A percentile compares a stretch with the other conserved stretches of the same genome.
Evolutionary conservation across 2,113 vertebrate genomes (phyloP).

Genomic region (Myrmophylax atrothorax): DNA sequence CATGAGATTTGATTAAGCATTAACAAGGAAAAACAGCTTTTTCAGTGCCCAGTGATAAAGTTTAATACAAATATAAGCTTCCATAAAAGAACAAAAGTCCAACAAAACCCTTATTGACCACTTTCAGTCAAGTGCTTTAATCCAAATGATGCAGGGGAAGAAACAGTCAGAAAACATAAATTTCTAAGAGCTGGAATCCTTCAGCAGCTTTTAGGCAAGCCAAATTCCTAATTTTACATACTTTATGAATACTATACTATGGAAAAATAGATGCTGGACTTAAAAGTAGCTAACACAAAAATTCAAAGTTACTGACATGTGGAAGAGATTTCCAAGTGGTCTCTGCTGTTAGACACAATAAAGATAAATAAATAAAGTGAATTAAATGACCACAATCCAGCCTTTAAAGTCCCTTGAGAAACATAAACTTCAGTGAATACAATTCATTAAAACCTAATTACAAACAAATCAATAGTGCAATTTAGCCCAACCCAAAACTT

Average conservation of each 20-base stretch:
- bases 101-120: neutral
- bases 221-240: neutral
- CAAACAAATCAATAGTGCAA: slow-evolving; percentile 65
- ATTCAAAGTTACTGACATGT: neutral
- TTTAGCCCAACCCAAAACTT: slow-evolving; percentile 50
- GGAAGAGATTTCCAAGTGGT: neutral
- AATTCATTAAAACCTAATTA: slow-evolving; percentile 73
- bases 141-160: neutral
- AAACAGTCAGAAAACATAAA: neutral
- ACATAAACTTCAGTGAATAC: slow-evolving; percentile 5
- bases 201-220: neutral
- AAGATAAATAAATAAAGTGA: neutral
- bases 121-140: neutral
- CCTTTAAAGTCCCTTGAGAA: slow-evolving; percentile 19
- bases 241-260: neutral
- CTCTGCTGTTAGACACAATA: neutral
- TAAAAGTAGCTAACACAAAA: neutral
- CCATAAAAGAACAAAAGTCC: neutral
- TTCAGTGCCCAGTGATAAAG: neutral
- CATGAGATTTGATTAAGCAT: neutral
- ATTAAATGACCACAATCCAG: neutral
- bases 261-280: neutral
- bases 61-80: neutral
- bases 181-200: neutral
- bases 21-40: neutral